Conservation (phyloP, 2,113 vertebrate genomes). For the Ochotona curzoniae region DNA sequence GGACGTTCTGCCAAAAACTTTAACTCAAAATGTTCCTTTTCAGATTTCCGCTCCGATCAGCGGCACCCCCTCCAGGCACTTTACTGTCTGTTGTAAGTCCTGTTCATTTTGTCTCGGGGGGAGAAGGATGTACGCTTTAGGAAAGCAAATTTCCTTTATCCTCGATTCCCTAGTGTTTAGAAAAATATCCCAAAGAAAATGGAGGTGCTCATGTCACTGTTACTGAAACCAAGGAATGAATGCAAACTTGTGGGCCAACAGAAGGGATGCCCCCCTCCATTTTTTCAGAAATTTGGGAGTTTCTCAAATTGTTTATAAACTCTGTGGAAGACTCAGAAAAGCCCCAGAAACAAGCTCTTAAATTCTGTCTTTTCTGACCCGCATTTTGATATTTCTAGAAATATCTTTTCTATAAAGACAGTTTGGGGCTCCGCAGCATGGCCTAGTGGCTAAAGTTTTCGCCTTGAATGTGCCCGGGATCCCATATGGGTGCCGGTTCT, state of each 20-base stretch:
- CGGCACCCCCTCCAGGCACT: neutral
- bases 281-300: neutral
- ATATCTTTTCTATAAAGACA: neutral
- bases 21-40: neutral
- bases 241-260: neutral
- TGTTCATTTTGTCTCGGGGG: neutral
- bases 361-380: neutral
- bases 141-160: neutral
- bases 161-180: neutral
- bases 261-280: accelerated
- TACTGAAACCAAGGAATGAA: neutral
- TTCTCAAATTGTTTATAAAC: neutral
- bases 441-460: no score
- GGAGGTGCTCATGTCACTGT: neutral
- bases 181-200: neutral
- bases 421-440: neutral
- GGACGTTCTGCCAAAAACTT: neutral
- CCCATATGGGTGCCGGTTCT: no score
- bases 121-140: neutral
- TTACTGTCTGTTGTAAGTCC: neutral
- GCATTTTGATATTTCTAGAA: neutral
- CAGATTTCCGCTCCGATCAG: neutral
- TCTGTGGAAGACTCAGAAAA: neutral
- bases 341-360: neutral
- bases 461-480: no score